Conservation (phyloP, 2,113 vertebrate species). For the Ovis canadensis region DNA sequence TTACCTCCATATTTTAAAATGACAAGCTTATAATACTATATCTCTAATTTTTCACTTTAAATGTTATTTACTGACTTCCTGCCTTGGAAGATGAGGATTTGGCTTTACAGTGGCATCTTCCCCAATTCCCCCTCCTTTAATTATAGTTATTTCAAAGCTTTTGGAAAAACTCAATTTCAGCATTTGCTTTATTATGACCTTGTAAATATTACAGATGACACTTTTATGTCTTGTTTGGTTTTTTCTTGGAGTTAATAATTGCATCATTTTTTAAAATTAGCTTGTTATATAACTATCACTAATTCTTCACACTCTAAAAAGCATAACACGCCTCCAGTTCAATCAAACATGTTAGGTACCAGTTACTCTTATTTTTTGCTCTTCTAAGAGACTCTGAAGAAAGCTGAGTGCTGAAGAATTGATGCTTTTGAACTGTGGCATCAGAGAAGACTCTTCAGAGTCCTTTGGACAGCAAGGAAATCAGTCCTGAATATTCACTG, state of each 20-base stretch:
- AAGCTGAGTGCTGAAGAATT: background rate
- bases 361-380: background rate
- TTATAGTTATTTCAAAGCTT: background rate
- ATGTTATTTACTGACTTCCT: background rate
- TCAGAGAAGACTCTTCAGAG: background rate
- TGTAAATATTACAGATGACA: background rate
- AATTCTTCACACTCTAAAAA: background rate
- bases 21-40: background rate
- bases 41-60: background rate
- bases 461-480: background rate
- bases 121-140: background rate
- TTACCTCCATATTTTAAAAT: background rate
- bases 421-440: background rate
- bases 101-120: background rate
- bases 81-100: background rate
- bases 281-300: background rate
- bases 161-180: background rate
- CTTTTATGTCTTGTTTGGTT: background rate
- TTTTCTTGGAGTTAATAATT: background rate
- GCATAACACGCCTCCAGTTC: background rate
- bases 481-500: background rate
- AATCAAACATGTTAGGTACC: background rate
- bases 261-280: background rate
- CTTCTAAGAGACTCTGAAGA: background rate
- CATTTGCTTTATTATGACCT: background rate